phyloP scores from a whole-genome alignment of 2,113 vertebrate genomes.

The Toxostoma redivivum region DNA sequence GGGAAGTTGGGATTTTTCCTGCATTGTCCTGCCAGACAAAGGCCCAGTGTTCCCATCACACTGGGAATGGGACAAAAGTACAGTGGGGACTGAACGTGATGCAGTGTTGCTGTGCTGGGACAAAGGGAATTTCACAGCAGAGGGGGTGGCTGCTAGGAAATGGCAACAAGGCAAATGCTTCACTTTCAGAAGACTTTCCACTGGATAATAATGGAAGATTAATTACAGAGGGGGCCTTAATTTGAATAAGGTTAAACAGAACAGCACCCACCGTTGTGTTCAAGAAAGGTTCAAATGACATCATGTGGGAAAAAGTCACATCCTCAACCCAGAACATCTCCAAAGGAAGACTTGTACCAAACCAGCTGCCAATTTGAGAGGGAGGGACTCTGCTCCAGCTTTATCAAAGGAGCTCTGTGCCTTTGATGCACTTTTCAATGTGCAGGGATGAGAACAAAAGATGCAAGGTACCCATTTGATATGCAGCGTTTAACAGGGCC shows the following conservation, averaged over 20 bases:
- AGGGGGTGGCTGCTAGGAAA: neutral
- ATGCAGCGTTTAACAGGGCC: neutral
- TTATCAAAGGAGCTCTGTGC: neutral
- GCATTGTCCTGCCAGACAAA: constrained; percentile 18
- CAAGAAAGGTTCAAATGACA: neutral
- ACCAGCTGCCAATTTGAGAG: neutral
- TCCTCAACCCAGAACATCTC: neutral
- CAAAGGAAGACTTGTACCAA: neutral
- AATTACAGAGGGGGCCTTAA: neutral
- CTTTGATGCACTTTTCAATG: constrained; percentile 17
- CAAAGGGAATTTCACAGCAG: neutral
- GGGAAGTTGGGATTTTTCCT: neutral
- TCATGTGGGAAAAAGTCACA: neutral
- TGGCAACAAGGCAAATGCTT: neutral
- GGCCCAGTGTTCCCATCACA: neutral
- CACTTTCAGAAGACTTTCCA: neutral
- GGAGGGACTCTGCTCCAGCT: neutral
- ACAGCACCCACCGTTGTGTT: neutral
- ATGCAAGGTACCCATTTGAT: neutral
- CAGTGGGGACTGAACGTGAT: neutral
- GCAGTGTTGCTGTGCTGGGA: neutral
- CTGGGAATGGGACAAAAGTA: neutral
- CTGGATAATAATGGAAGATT: neutral
- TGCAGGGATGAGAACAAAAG: neutral
- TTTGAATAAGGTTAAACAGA: neutral